Evolutionary conservation across 1,140 invertebrate species (phyloP).

Genomic region (Drosophila oshimai): DNA sequence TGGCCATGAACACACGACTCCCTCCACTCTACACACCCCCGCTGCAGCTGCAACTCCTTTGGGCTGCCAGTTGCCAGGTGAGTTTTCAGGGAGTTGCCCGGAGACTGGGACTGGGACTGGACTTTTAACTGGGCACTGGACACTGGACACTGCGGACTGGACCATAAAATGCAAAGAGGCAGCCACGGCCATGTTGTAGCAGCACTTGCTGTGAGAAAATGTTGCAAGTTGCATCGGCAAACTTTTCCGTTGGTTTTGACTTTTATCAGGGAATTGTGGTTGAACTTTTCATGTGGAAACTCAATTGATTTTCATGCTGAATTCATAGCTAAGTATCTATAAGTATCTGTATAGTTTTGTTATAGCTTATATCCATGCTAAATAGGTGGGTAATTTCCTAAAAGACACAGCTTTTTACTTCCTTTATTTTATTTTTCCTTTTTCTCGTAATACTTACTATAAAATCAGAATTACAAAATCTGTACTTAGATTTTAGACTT

Average conservation of each 20-base stretch:
- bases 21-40: too few species aligned
- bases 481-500: too few species aligned
- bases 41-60: background rate
- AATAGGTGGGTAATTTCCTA: background rate
- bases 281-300: conserved; percentile 4
- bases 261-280: conserved; percentile 3
- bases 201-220: conserved; percentile 55
- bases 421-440: background rate
- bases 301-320: background rate
- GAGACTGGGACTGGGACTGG: background rate
- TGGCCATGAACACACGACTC: conserved; percentile 77
- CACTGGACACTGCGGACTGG: conserved; percentile 18
- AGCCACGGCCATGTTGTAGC: too few species aligned
- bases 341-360: background rate
- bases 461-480: too few species aligned
- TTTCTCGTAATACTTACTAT: background rate
- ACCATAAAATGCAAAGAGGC: conserved; percentile 75
- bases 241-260: background rate
- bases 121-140: background rate
- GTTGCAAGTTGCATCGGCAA: conserved; percentile 18
- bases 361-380: background rate
- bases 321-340: background rate
- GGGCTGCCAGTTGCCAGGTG: conserved; percentile 47
- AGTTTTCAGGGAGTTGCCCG: conserved; percentile 35
- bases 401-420: background rate